Evolutionary conservation across 2,888 invertebrate species (phyloP).

Genomic region (Hypercompe scribonia): DNA sequence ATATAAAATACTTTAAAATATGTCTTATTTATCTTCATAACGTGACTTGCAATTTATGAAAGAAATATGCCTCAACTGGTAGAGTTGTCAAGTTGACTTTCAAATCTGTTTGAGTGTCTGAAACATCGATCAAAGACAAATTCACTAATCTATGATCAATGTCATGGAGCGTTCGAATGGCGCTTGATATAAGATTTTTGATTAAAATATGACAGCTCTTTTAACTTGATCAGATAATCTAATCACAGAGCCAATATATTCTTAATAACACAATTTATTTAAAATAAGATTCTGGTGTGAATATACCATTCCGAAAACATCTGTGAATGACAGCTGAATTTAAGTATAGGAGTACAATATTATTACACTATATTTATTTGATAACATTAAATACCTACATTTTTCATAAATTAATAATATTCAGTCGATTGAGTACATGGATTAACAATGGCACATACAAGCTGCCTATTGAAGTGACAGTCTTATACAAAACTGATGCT

Average conservation of each 20-base stretch:
- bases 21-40: neutral
- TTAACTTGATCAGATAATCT: neutral
- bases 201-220: neutral
- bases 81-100: neutral
- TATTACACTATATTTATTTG: too few species aligned
- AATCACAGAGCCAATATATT: neutral
- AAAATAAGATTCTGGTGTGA: neutral
- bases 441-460: too few species aligned
- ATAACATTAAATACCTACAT: too few species aligned
- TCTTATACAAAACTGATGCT: neutral
- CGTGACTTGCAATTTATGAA: neutral
- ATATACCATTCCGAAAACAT: neutral
- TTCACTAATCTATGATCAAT: neutral
- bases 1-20: neutral
- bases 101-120: neutral
- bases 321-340: neutral
- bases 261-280: neutral
- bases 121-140: neutral
- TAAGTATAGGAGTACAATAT: too few species aligned
- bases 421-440: neutral
- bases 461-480: too few species aligned
- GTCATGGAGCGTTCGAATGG: neutral
- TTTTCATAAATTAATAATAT: neutral
- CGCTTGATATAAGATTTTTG: neutral
- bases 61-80: neutral